Conservation (phyloP, 2,113 vertebrate species). For the Castor canadensis region DNA sequence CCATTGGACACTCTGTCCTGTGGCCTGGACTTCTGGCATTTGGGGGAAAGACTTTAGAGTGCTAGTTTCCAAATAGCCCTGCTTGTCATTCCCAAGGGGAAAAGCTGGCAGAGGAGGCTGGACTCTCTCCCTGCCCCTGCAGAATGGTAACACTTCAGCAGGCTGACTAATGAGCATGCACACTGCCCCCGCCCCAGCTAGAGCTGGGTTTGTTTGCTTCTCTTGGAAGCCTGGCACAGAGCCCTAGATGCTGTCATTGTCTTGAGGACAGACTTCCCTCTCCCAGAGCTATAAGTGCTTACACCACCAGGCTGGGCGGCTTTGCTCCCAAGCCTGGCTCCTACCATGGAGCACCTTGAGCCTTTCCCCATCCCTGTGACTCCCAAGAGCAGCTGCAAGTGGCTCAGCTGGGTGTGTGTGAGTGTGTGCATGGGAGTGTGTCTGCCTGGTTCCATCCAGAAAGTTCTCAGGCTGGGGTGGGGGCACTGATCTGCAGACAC, state of each 20-base stretch:
- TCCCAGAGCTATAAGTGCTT: constrained; percentile 65
- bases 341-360: background rate
- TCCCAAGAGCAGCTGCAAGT: rapidly evolving
- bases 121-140: background rate
- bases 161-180: background rate
- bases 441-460: background rate
- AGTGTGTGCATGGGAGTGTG: rapidly evolving
- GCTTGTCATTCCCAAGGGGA: constrained; percentile 9
- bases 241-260: constrained; percentile 47
- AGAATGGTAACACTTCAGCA: background rate
- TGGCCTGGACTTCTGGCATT: background rate
- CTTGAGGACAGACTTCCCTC: constrained; percentile 37
- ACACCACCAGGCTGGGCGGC: constrained; percentile 50
- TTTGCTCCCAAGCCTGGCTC: constrained; percentile 7
- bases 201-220: constrained; percentile 35
- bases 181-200: background rate
- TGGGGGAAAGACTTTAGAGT: background rate
- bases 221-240: constrained; percentile 15
- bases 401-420: background rate
- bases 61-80: background rate
- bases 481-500: constrained; percentile 71
- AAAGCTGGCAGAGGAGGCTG: background rate
- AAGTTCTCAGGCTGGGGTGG: constrained; percentile 32
- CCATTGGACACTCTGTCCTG: background rate
- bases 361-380: background rate